Base-by-base conservation (phyloP, 2,797 vertebrate genomes). In the Hylomyscus alleni region DNA sequence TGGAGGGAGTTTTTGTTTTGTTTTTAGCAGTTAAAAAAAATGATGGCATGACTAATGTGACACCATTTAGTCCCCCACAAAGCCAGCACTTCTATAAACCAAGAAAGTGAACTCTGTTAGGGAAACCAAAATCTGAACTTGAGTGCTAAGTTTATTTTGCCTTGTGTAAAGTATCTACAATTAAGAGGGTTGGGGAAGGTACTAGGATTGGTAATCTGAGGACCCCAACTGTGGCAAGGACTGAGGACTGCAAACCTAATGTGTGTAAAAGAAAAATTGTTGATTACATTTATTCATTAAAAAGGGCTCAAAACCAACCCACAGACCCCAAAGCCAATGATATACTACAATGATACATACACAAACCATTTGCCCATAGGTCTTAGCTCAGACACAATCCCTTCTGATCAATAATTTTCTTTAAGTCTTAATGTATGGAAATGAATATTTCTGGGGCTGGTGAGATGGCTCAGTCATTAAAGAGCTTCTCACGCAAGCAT, bases 21-120 rank as follows among this genome's bases (percentile, higher is more conserved):
- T 40, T 88, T 56, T 75, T 31, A 82, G 47, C 83, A 73, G 58
- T 34, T 96, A 90, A 96, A 76, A 96, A 76, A 97, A 97, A 82
- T 13, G 92, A 97, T 94, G 60, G 88, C 90, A 20, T 95, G 95
- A 97, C 93, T 96, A 96, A 93, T 92, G 82, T 92, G 93, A 95
- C 95, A 95, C 94, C 52, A 84, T 84, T 89, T 62, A 76, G 60
- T 93, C 72, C 86, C 88, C 69, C 78, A 80, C 52, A 47, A 80
- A 92, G 82, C 81, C 87, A 40, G n/a, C 29, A 78, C 34, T 86
- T 90, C 93, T 88, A 47, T 67, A 86, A 77, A 60, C 47, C 19
- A 34, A 67, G 75, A 67, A 91, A 80, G 73, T 60, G 37, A 69
- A 69, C 81, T 34, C 92, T 89, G 56, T 29, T 44, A 65, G 29